Evolutionary conservation across 2,888 invertebrate species (phyloP), one percentile per base, ranked within the genome.

Genomic region (Cosmia pyralina): DNA sequence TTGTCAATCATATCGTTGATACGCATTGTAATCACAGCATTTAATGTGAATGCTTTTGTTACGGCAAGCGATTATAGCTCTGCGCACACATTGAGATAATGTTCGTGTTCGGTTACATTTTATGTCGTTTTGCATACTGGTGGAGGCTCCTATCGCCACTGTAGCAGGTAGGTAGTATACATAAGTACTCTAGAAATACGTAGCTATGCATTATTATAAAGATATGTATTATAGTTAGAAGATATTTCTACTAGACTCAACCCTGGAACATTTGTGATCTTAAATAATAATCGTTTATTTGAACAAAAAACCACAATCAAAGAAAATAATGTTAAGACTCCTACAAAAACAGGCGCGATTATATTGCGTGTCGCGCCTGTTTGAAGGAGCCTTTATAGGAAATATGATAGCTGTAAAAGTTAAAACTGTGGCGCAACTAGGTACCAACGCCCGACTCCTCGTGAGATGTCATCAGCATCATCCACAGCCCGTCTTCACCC

Each of bases 1-100:
- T 87, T 91, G 92, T 93, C 93, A 93, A 93, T 93, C 93, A 92
- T 75, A 82, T 85, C 80, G 81, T 78, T 83, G 82, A 90, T 88
- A 87, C 87, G 88, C 89, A 89, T 90, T 92, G 90, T 91, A 89
- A 88, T 89, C 85, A 85, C 85, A 87, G 82, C 90, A 89, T 88
- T 88, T 89, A 88, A 84, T 86, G 87, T 81, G 81, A 88, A 88
- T 81, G 82, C 86, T 85, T 87, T 88, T 87, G 85, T 88, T 82
- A 83, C 77, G 71, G 71, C 82, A 75, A 75, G 70, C 83, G 81
- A 63, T 81, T 87, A 79, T 85, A 79, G 74, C 72, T 74, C 52
- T 58, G 59, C 63, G 50, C 63, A 63, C 48, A 41, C 50, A 41
- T 63, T 55, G 52, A 73, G 65, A 72, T 75, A 69, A 44, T 59